Conservation (phyloP, 2,797 vertebrate species). For the Mycteria americana region DNA sequence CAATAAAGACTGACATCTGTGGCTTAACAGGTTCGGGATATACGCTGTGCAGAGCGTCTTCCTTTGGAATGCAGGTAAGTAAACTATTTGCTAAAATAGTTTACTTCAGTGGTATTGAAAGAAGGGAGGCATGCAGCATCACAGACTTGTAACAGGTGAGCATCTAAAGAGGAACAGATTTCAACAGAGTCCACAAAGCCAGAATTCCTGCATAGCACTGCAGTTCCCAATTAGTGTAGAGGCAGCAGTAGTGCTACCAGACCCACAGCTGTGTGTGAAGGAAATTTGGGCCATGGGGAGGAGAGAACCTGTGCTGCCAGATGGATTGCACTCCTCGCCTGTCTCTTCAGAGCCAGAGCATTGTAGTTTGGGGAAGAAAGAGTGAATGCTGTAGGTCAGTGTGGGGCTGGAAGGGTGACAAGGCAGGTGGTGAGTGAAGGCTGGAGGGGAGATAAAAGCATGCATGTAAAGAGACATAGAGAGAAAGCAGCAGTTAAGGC, state of each 20-base stretch:
- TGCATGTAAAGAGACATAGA: no score
- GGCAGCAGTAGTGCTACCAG: not conserved
- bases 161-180: not conserved
- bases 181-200: no score
- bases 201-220: not conserved
- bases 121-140: not conserved
- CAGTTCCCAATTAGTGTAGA: not conserved
- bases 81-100: no score
- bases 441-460: not conserved
- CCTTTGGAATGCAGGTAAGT: not conserved
- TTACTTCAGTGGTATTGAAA: not conserved
- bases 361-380: not conserved
- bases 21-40: not conserved
- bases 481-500: not conserved
- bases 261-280: not conserved
- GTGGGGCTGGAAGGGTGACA: not conserved
- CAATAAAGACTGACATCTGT: not conserved
- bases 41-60: not conserved
- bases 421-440: not conserved
- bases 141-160: no score
- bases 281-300: accelerated
- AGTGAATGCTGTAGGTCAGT: not conserved
- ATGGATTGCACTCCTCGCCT: not conserved
- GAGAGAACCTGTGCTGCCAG: accelerated
- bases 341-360: not conserved